A percentile compares a stretch with the other conserved stretches of the same genome.
Evolutionary conservation across 2,797 vertebrate genomes (phyloP).

Genomic region (Betta splendens): DNA sequence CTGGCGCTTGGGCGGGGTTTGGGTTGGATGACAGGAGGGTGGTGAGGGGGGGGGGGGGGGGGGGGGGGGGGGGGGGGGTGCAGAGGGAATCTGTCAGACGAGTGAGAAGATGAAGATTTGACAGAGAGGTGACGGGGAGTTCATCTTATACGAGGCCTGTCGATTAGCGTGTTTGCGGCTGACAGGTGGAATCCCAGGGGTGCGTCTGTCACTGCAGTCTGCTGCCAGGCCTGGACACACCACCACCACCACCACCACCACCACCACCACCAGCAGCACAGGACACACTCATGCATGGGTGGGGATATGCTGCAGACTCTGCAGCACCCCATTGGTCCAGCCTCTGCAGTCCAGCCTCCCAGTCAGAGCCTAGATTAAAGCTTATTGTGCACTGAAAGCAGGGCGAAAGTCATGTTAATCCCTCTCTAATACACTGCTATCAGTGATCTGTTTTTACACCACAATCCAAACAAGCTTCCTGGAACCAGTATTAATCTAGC

Average conservation of each 20-base stretch:
- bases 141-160: constrained; percentile 90
- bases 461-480: constrained; percentile 51
- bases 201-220: constrained; percentile 87
- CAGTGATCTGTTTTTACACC: constrained; percentile 61
- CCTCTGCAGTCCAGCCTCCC: constrained; percentile 24
- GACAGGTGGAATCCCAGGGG: constrained; percentile 94
- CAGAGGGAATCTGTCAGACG: constrained; percentile 72
- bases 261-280: constrained; percentile 57
- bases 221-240: constrained; percentile 81
- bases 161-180: constrained; percentile 86
- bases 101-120: constrained; percentile 89
- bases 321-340: constrained; percentile 50
- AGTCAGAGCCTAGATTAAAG: constrained; percentile 68
- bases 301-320: constrained; percentile 24
- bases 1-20: constrained; percentile 55
- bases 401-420: constrained; percentile 72
- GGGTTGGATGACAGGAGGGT: constrained; percentile 35
- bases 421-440: constrained; percentile 57
- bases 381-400: constrained; percentile 66
- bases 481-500: constrained; percentile 47
- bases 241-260: constrained; percentile 46
- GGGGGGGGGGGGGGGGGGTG: too few species aligned
- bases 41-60: too few species aligned
- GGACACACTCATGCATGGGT: constrained; percentile 64
- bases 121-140: constrained; percentile 90